Evolutionary conservation across 2,888 invertebrate genomes (phyloP), one percentile per base, ranked within the genome.

Genomic region (Therioaphis trifolii): DNA sequence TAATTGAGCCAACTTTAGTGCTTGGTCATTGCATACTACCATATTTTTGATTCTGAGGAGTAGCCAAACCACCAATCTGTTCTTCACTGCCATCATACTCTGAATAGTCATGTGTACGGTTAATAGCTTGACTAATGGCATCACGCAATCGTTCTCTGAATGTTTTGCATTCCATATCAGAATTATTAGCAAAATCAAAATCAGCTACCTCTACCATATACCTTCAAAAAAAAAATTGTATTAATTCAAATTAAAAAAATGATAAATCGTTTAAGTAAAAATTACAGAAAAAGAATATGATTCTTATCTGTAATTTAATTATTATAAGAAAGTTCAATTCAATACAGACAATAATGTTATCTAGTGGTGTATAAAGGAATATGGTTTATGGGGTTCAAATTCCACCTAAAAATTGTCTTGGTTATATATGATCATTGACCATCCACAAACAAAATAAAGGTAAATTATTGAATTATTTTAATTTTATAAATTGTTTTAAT

Each of bases 91-190:
- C 85, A 68, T 86, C 86, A 52, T 87, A 86, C 66, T 87, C 87
- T 12, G 85, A 86, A 84, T 86, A 87, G 27, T 87, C 87, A 75
- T 87, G 86, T 12, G 86, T 86, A 29, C 87, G 84, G 43, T 87
- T 86, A 82, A 93, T 90, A 40, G 92, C 91, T 87, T 92, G 92
- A 85, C 91, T 89, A 87, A 96, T 91, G 66, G 95, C 94, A 86
- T 96, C 96, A 58, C 93, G 90, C 0, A 96, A 91, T 66, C 96
- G 91, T 88, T 96, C 95, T 76, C 91, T 91, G 88, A 96, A 96
- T 24, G 96, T 95, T 89, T 95, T 96, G 88, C 95, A 96, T 87
- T 96, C 95, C 89, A 95, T 91, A 86, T 95, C 94, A 14, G 86
- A 86, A 2, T 86, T 85, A 87, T 93, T 94, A 0, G 95, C 95